phyloP scores from a whole-genome alignment of 2,797 vertebrate genomes.

The Amblyraja radiata region DNA sequence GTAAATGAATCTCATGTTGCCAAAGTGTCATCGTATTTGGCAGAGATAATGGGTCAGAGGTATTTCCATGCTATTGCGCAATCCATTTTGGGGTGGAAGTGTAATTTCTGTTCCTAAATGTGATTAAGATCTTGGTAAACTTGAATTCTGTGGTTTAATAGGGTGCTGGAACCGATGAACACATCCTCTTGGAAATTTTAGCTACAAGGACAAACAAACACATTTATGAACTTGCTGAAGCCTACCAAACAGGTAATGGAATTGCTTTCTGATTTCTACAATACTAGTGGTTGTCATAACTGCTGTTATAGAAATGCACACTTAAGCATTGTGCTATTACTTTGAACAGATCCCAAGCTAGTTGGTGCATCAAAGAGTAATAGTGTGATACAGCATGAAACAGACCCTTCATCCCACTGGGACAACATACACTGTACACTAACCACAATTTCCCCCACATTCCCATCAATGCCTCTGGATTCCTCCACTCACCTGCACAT shows the following conservation, averaged over 20 bases:
- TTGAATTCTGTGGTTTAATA: not conserved
- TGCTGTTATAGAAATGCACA: not conserved
- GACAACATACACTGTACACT: no score
- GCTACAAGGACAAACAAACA: not conserved
- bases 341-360: no score
- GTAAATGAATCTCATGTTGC: not conserved
- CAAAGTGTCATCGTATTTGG: not conserved
- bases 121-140: not conserved
- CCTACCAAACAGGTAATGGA: constrained; percentile 20
- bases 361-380: no score
- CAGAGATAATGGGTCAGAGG: not conserved
- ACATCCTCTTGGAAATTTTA: not conserved
- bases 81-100: not conserved
- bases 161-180: constrained; percentile 18
- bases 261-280: not conserved
- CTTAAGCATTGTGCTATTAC: not conserved
- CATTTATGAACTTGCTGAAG: not conserved
- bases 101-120: not conserved
- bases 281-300: not conserved
- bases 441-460: no score
- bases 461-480: no score
- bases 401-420: no score
- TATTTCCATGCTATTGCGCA: not conserved
- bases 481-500: no score
- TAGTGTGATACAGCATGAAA: no score